Evolutionary conservation across 64 coral and sea anemone species (phyloP).

Genomic region (Stichodactyla helianthus): DNA sequence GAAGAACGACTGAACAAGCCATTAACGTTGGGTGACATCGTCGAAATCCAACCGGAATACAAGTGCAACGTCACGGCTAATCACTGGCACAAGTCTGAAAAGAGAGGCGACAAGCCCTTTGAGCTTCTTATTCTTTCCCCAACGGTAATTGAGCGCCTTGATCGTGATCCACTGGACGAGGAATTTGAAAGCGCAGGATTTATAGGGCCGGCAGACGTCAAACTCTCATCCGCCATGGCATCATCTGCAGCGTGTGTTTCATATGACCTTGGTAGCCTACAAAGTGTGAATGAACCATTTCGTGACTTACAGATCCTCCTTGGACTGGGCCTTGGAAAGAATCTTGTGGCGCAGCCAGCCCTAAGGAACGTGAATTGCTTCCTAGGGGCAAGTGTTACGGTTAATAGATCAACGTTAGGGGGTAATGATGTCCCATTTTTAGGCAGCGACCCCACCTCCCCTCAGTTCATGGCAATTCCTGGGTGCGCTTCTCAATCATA

Average conservation of each 20-base stretch:
- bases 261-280: slow-evolving; percentile 47
- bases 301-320: slow-evolving; percentile 73
- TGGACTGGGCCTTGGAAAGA: slow-evolving; percentile 53
- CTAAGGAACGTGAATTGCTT: not conserved
- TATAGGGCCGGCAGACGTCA: slow-evolving; percentile 59
- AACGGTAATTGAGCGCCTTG: slow-evolving; percentile 47
- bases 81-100: slow-evolving; percentile 41
- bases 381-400: not conserved
- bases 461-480: too few relatives aligned
- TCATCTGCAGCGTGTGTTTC: slow-evolving; percentile 73
- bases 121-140: slow-evolving; percentile 56
- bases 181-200: slow-evolving; percentile 31
- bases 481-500: too few relatives aligned
- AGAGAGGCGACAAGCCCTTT: not conserved
- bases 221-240: slow-evolving; percentile 67
- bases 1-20: slow-evolving; percentile 41
- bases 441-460: too few relatives aligned
- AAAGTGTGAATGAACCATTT: slow-evolving; percentile 21
- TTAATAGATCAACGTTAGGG: not conserved
- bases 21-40: slow-evolving; percentile 54
- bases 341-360: not conserved
- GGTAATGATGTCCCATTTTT: too few relatives aligned
- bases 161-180: not conserved
- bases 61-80: slow-evolving; percentile 68
- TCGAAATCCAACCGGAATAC: slow-evolving; percentile 61